Conservation (phyloP, 92 coral and sea anemone species). For the Chrysogorgia sp. region DNA sequence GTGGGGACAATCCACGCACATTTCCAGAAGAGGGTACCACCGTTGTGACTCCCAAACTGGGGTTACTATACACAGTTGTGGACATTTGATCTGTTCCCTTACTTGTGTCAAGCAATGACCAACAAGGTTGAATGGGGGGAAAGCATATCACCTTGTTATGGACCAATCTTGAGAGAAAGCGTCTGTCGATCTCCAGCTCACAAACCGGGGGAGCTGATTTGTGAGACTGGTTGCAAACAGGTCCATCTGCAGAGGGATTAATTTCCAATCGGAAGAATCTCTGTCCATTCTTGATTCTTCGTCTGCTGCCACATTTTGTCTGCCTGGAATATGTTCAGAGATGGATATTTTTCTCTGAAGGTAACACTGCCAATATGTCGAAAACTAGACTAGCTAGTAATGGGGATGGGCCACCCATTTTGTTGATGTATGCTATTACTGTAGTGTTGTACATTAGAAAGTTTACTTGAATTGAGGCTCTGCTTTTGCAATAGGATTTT, state of each 20-base stretch:
- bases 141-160: constrained; percentile 38
- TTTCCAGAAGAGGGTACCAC: constrained; percentile 39
- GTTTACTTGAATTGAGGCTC: constrained; percentile 48
- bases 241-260: constrained; percentile 37
- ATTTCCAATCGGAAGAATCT: constrained; percentile 50
- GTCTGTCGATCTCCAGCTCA: constrained; percentile 59
- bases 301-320: no score
- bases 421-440: constrained; percentile 51
- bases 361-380: constrained; percentile 66
- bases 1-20: constrained; percentile 31
- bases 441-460: constrained; percentile 55
- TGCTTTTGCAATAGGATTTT: constrained; percentile 59
- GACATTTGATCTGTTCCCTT: constrained; percentile 46
- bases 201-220: constrained; percentile 49
- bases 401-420: no score
- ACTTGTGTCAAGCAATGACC: constrained; percentile 62
- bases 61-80: constrained; percentile 44
- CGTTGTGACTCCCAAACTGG: constrained; percentile 63
- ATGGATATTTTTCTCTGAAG: no score
- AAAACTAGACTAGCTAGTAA: constrained; percentile 46
- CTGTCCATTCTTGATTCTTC: no score
- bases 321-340: no score
- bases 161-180: constrained; percentile 54
- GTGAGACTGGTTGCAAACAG: constrained; percentile 53
- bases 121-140: constrained; percentile 64